Evolutionary conservation across 2,888 invertebrate genomes (phyloP).

Genomic region (Rapana venosa): DNA sequence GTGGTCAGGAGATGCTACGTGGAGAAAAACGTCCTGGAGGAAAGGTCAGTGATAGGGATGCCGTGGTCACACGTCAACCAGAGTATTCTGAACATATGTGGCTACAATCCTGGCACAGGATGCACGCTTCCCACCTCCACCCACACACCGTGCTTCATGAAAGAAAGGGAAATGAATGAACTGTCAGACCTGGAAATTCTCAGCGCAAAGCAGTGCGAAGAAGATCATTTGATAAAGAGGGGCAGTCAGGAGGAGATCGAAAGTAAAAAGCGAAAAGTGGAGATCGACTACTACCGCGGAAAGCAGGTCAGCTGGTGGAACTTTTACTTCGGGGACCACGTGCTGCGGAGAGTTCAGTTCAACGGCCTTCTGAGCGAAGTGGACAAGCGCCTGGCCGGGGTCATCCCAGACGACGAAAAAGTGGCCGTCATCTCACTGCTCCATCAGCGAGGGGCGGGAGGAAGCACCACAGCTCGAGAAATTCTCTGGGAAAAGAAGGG

Average conservation of each 20-base stretch:
- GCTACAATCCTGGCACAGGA: slow-evolving; percentile 56
- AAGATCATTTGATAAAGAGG: slow-evolving; percentile 27
- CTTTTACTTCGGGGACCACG: slow-evolving; percentile 61
- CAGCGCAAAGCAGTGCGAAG: slow-evolving; percentile 41
- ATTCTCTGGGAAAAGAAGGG: slow-evolving; percentile 62
- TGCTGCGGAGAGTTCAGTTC: slow-evolving; percentile 54
- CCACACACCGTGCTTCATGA: slow-evolving; percentile 56
- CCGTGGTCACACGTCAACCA: slow-evolving; percentile 61
- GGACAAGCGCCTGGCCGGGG: slow-evolving; percentile 45
- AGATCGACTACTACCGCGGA: slow-evolving; percentile 60
- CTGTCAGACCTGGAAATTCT: slow-evolving; percentile 61
- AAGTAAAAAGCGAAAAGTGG: slow-evolving; percentile 54
- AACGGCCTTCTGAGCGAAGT: slow-evolving; percentile 47
- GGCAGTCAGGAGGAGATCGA: slow-evolving; percentile 48
- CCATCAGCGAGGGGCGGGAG: slow-evolving; percentile 69
- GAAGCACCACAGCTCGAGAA: slow-evolving; percentile 65
- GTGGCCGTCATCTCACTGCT: slow-evolving; percentile 56
- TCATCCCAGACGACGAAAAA: slow-evolving; percentile 50
- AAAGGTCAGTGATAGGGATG: slow-evolving; percentile 58
- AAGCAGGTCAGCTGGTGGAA: slow-evolving; percentile 66
- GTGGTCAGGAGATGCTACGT: slow-evolving; percentile 52
- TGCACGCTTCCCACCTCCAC: slow-evolving; percentile 57
- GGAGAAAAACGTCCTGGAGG: slow-evolving; percentile 50
- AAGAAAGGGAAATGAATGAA: slow-evolving; percentile 55
- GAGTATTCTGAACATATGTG: slow-evolving; percentile 50